A percentile compares a stretch with the other conserved stretches of the same genome.
Evolutionary conservation across 2,113 vertebrate genomes (phyloP).

Genomic region (Caracal caracal): DNA sequence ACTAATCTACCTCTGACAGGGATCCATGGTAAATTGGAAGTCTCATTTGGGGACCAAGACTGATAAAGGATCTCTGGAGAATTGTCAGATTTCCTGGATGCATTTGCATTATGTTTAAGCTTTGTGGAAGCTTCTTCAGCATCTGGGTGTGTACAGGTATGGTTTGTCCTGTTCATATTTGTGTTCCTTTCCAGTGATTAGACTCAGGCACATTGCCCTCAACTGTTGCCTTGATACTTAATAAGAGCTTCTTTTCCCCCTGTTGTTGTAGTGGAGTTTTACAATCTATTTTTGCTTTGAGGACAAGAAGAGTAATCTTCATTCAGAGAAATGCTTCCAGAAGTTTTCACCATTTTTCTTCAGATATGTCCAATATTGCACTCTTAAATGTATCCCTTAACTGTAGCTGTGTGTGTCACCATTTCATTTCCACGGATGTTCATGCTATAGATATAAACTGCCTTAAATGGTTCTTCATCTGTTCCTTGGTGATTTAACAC

Average conservation of each 20-base stretch:
- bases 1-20: neutral
- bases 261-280: conserved; percentile 53
- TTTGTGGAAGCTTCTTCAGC: neutral
- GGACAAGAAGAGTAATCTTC: conserved; percentile 41
- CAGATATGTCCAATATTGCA: neutral
- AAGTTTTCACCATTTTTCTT: conserved; percentile 18
- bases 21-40: neutral
- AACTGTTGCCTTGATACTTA: conserved; percentile 1
- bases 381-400: neutral
- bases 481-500: neutral
- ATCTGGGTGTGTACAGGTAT: neutral
- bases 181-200: neutral
- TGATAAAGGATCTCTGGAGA: neutral
- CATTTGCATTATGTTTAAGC: neutral
- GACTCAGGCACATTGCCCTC: neutral
- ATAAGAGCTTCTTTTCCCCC: neutral
- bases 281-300: conserved; percentile 45
- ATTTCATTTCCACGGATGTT: neutral
- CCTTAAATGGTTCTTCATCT: conserved; percentile 1
- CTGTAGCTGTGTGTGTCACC: neutral
- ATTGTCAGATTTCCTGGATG: neutral
- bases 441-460: neutral
- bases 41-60: neutral
- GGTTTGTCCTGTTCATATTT: neutral
- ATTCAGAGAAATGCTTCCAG: conserved; percentile 11